phyloP scores from a whole-genome alignment of 2,797 vertebrate genomes.

The Neomorphus geoffroyi region DNA sequence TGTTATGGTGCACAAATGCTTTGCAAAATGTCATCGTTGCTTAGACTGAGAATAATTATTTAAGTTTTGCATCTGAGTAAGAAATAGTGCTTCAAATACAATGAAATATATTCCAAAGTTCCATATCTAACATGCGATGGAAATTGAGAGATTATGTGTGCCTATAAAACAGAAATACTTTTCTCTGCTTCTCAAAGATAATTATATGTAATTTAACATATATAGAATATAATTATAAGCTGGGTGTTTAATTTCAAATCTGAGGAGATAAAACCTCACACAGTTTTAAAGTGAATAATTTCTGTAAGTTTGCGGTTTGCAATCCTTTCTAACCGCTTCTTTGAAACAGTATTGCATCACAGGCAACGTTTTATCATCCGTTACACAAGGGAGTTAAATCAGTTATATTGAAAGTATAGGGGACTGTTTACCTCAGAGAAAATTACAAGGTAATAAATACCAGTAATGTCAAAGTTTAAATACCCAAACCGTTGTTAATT shows the following conservation, averaged over 20 bases:
- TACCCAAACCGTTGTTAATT: conserved; percentile 75
- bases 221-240: conserved; percentile 11
- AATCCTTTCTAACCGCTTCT: conserved; percentile 36
- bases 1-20: neutral
- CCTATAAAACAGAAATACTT: conserved; percentile 1
- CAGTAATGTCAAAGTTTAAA: conserved; percentile 78
- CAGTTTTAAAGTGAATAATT: conserved; percentile 14
- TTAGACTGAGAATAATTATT: neutral
- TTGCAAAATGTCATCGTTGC: neutral
- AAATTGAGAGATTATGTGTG: neutral
- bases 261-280: neutral
- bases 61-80: neutral
- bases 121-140: neutral
- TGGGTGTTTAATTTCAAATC: conserved; percentile 18
- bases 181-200: neutral
- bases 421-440: conserved; percentile 70
- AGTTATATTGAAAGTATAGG: conserved; percentile 41
- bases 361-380: conserved; percentile 23
- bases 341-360: conserved; percentile 5
- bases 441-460: conserved; percentile 74
- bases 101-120: neutral
- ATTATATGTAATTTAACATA: conserved; percentile 13
- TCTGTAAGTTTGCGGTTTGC: neutral
- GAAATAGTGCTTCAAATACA: neutral
- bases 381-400: conserved; percentile 44